Base-by-base conservation (phyloP, 1,140 invertebrate species). In the Pararge aegeria region DNA sequence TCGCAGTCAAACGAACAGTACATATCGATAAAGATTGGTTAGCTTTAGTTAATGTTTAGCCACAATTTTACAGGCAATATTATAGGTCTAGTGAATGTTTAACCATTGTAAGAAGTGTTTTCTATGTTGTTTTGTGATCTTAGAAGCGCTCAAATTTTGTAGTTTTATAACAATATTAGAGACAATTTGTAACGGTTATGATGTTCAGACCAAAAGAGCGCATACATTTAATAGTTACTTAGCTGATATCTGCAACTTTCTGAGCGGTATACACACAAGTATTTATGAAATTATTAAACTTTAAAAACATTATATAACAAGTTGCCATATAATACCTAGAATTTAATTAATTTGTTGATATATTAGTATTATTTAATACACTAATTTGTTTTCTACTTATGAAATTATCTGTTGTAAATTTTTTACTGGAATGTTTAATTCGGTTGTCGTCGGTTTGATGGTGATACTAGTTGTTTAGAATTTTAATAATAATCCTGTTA, bases 121-220 rank as follows among this genome's bases (percentile, higher is more conserved):
- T 68, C 46, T 64, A 52, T 56, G 65, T 65, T 61, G 51, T 77
- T 70, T 72, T 74, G 76, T 80, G 78, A 80, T 75, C 64, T 71
- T 69, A 48, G 69, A 61, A 73, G 73, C 73, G 85, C 85, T 88
- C 85, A 88, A 86, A 79, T 80, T 86, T 88, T 84, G 77, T 85
- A 87, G 84, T 78, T 80, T 80, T 81, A 64, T 74, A 65, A 64
- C 46, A 72, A 63, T 61, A 66, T 57, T 63, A 73, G 48, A 34
- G 10, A 10, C 37, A 61, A 55, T 59, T 48, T 62, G 49, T 66
- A 65, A 55, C 51, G 37, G 51, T 55, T 59, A 61, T 55, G 3
- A 66, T 54, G 34, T 57, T 52, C 61, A 61, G 66, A 66, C 60
- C 66, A 69, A 74, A 20, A 64, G 53, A 55, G 59, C 46, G 59